Conservation (phyloP, 2,888 invertebrate genomes). For the Micoletzkya japonica region DNA sequence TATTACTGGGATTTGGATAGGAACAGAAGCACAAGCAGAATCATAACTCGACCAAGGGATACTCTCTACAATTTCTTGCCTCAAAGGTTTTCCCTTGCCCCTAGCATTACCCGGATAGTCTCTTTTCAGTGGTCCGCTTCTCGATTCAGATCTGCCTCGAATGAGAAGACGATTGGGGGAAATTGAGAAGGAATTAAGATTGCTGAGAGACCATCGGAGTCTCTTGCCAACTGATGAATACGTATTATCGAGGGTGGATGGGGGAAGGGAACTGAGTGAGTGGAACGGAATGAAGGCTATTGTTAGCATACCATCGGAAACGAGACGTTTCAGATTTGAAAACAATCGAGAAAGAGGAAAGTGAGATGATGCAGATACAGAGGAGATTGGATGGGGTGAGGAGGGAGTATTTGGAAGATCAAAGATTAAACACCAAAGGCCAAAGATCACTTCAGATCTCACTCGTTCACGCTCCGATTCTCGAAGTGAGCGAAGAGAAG, state of each 20-base stretch:
- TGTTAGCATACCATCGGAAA: not conserved
- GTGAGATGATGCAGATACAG: constrained; percentile 9
- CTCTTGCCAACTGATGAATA: constrained; percentile 34
- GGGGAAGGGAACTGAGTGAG: not conserved
- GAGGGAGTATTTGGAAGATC: not conserved
- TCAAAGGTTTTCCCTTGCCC: not conserved
- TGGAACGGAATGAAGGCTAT: not conserved
- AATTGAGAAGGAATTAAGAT: constrained; percentile 34
- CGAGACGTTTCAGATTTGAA: not conserved
- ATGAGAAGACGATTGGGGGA: constrained; percentile 33
- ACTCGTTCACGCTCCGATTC: constrained; percentile 6
- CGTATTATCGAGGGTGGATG: not conserved
- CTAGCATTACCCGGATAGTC: not conserved
- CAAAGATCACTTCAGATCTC: constrained; percentile 14
- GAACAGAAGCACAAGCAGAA: not conserved
- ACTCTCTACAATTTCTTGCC: constrained; percentile 11
- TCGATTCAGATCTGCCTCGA: constrained; percentile 34
- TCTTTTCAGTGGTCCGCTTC: constrained; percentile 33
- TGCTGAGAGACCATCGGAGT: constrained; percentile 32
- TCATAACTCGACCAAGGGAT: not conserved
- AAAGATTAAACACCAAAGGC: not conserved
- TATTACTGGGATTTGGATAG: constrained; percentile 22
- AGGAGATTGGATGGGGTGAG: not conserved
- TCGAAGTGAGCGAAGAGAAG: constrained; percentile 8
- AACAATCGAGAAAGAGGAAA: not conserved